Evolutionary conservation across 2,888 invertebrate species (phyloP), one percentile per base, ranked within the genome.

Genomic region (Hirtodrosophila duncani): DNA sequence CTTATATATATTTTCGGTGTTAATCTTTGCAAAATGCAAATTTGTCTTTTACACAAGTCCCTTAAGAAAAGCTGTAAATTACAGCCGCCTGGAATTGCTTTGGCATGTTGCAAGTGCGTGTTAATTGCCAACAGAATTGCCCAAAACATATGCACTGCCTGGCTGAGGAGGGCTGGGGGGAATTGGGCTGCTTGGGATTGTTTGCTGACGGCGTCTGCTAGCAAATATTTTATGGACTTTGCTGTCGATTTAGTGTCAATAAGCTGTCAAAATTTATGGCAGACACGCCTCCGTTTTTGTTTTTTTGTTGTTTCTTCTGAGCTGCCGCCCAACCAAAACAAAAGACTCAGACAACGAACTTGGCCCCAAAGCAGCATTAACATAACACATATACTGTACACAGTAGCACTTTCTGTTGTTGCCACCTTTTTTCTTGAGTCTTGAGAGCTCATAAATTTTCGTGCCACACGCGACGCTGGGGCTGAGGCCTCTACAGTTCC

Each of bases 181-280:
- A 27, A 26, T 27, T 52, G 36, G 27, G 26, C 34, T 50, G 18
- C 11, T 26, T 58, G 21, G 8, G 8, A 11, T 5, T 46, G 30
- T 51, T 64, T 18, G 26, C 8, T n/a, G n/a, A n/a, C n/a, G n/a
- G n/a, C n/a, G n/a, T n/a, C n/a, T n/a, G n/a, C n/a, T n/a, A n/a
- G n/a, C n/a, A n/a, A 26, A 27, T 37, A 44, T 21, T 38, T 51
- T 39, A 8, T 27, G 11, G 37, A 8, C 36, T 18, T 21, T 29
- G 26, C 16, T 49, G 62, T 56, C 52, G 57, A 60, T 68, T 62
- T 77, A 80, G 39, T 55, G 81, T 75, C 81, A 75, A 81, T 81
- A 71, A 77, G 80, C 77, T 75, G 82, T 81, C 71, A 58, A 66
- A 51, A 58, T 71, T 79, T 70, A 81, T 79, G 80, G 31, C 63